Percentiles rank a stretch among this genome's conserved stretches.
phyloP scores from a whole-genome alignment of 1,140 invertebrate genomes.

The Archivesica marissinica region DNA sequence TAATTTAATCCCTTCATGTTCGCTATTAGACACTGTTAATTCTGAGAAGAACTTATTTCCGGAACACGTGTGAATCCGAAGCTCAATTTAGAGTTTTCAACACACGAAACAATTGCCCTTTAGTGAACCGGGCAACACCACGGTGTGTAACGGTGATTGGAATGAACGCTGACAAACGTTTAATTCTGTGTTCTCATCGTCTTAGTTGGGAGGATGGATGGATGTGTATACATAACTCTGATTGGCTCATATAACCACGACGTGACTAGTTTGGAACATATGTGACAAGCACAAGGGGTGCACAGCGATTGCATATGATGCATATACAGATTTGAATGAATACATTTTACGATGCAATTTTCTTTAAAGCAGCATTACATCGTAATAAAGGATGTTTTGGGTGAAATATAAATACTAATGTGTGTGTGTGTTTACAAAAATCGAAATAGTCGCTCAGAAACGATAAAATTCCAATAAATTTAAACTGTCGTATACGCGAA shows the following conservation, averaged over 20 bases:
- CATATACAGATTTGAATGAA: neutral
- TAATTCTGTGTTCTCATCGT: neutral
- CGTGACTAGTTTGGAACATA: neutral
- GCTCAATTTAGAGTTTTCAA: neutral
- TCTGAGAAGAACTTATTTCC: neutral
- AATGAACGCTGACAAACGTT: neutral
- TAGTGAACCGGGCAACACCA: neutral
- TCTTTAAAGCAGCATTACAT: neutral
- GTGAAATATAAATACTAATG: no score
- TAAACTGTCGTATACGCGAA: no score
- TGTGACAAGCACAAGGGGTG: neutral
- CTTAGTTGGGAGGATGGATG: neutral
- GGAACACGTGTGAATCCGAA: no score
- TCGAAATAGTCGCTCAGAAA: no score
- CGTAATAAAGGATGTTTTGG: no score
- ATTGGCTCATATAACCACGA: constrained; percentile 8
- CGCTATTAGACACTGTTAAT: neutral
- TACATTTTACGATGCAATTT: neutral
- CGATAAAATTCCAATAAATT: no score
- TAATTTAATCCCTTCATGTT: constrained; percentile 14
- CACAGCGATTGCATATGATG: neutral
- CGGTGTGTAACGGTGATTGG: neutral
- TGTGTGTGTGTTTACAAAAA: no score
- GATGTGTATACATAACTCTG: neutral
- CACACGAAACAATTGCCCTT: neutral